Conservation (phyloP, 2,113 vertebrate species). For the Notarius quadriscutis region DNA sequence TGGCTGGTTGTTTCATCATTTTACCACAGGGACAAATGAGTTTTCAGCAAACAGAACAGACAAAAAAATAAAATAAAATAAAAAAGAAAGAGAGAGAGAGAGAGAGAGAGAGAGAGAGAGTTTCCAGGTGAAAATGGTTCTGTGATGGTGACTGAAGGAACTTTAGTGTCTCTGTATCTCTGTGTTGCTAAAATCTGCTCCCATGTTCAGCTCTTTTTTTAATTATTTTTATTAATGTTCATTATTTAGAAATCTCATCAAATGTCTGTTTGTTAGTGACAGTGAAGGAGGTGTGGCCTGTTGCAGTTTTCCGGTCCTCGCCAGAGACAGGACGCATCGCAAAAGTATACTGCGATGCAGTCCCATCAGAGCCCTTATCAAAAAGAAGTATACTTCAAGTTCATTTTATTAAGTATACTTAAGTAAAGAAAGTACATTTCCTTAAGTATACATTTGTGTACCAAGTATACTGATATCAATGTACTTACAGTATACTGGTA, state of each 20-base stretch:
- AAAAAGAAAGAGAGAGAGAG: neutral
- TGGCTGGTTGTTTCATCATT: neutral
- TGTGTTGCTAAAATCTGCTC: neutral
- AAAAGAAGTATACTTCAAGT: too few relatives aligned
- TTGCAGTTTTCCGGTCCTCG: too few relatives aligned
- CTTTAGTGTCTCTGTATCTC: neutral
- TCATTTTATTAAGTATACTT: too few relatives aligned
- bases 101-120: too few relatives aligned
- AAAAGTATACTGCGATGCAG: too few relatives aligned
- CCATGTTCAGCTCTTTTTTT: neutral
- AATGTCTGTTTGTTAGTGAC: neutral
- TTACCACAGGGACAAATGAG: neutral
- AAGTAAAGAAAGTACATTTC: too few relatives aligned
- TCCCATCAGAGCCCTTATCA: too few relatives aligned
- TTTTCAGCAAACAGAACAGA: neutral
- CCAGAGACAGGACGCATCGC: too few relatives aligned
- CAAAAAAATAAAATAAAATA: neutral
- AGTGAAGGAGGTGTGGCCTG: neutral
- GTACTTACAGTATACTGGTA: too few relatives aligned
- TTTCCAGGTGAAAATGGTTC: neutral
- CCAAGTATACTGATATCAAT: too few relatives aligned
- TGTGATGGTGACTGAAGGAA: neutral
- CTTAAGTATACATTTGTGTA: too few relatives aligned
- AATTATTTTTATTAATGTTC: neutral
- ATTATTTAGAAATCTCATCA: neutral